Percentiles rank a stretch among this genome's conserved stretches.
Evolutionary conservation across 2,888 invertebrate genomes (phyloP).

Genomic region (Brenthis hecate): DNA sequence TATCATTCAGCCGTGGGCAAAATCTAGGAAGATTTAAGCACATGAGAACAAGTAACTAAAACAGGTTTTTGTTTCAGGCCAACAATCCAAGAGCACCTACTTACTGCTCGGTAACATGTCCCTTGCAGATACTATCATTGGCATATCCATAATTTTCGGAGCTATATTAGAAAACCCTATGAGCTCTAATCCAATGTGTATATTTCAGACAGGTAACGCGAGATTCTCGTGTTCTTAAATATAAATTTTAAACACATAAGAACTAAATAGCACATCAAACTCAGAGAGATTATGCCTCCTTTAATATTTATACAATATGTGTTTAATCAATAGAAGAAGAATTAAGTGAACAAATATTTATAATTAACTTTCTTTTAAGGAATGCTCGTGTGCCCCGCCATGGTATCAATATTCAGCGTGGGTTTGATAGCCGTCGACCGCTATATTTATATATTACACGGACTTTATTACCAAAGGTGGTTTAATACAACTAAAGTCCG

Average conservation of each 20-base stretch:
- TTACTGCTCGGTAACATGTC: slow-evolving; percentile 86
- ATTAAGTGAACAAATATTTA: too few species aligned
- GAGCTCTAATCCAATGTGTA: slow-evolving; percentile 61
- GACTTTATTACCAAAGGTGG: slow-evolving; percentile 84
- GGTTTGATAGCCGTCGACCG: slow-evolving; percentile 85
- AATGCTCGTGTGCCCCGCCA: slow-evolving; percentile 83
- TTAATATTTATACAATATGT: neutral
- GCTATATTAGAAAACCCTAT: slow-evolving; percentile 56
- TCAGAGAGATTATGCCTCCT: neutral
- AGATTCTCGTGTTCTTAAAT: neutral
- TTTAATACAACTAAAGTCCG: slow-evolving; percentile 82
- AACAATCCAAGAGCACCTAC: slow-evolving; percentile 84
- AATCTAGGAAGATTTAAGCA: too few species aligned
- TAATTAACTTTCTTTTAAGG: slow-evolving; percentile 58
- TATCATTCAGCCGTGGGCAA: too few species aligned
- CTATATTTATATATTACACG: slow-evolving; percentile 85
- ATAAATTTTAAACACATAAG: neutral
- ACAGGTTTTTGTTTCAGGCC: slow-evolving; percentile 65
- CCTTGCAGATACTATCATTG: slow-evolving; percentile 84
- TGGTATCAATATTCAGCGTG: slow-evolving; percentile 85
- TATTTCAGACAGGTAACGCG: slow-evolving; percentile 65
- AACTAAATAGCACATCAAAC: neutral
- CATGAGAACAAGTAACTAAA: neutral
- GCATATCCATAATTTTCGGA: slow-evolving; percentile 81
- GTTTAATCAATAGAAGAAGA: neutral